A percentile compares a stretch with the other conserved stretches of the same genome.
Evolutionary conservation across 2,113 vertebrate species (phyloP).

Genomic region (Deroptyus accipitrinus): DNA sequence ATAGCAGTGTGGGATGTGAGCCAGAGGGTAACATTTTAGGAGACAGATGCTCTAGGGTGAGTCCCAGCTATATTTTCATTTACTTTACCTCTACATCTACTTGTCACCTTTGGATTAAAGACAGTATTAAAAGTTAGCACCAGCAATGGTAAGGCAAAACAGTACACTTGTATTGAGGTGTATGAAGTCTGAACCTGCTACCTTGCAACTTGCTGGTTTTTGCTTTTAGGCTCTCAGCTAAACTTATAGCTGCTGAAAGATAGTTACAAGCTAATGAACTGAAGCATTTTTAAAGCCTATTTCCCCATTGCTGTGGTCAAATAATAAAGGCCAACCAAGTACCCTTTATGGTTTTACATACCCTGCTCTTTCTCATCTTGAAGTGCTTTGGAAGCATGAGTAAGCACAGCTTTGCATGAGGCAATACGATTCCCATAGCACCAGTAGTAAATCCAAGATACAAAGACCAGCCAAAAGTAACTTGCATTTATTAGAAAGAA

Average conservation of each 20-base stretch:
- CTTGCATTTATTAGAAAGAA: background rate
- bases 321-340: background rate
- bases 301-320: constrained; percentile 24
- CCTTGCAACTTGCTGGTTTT: background rate
- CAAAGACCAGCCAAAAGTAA: background rate
- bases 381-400: constrained; percentile 26
- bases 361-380: background rate
- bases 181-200: background rate
- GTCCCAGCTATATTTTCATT: background rate
- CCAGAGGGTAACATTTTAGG: background rate
- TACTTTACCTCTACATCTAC: background rate
- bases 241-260: background rate
- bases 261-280: background rate
- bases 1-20: background rate
- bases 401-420: constrained; percentile 8
- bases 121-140: background rate
- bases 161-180: background rate
- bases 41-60: background rate
- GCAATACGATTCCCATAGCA: background rate
- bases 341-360: constrained; percentile 32
- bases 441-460: background rate
- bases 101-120: constrained; percentile 12
- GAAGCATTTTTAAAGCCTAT: constrained; percentile 7
- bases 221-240: background rate
- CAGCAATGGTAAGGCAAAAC: background rate